A percentile compares a stretch with the other conserved stretches of the same genome.
Evolutionary conservation across 2,113 vertebrate species (phyloP).

Genomic region (Dicerorhinus sumatrensis): DNA sequence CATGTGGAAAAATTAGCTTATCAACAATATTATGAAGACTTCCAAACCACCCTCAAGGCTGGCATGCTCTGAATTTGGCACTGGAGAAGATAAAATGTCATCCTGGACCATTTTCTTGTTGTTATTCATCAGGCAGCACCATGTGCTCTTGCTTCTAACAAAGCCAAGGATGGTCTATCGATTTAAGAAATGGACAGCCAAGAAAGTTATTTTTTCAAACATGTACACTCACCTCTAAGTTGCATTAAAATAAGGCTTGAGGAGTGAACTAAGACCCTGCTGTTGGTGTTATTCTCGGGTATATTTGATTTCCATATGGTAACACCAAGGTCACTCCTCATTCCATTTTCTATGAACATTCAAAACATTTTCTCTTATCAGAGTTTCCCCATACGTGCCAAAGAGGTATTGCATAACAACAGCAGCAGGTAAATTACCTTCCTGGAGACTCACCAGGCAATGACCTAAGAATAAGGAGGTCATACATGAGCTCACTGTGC

Average conservation of each 20-base stretch:
- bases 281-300: neutral
- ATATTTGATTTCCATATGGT: slow-evolving; percentile 30
- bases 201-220: neutral
- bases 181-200: slow-evolving; percentile 13
- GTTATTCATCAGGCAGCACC: neutral
- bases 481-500: neutral
- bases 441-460: neutral
- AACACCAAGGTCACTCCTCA: slow-evolving; percentile 51
- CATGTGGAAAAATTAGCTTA: slow-evolving; percentile 10
- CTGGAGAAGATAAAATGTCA: neutral
- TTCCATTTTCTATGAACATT: slow-evolving; percentile 29
- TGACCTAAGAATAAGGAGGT: slow-evolving; percentile 7
- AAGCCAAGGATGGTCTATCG: neutral
- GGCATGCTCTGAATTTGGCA: slow-evolving; percentile 14
- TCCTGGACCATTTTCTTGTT: neutral
- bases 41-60: neutral
- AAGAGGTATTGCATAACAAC: neutral
- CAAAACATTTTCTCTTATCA: slow-evolving; percentile 34
- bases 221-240: neutral
- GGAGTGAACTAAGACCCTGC: neutral
- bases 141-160: neutral
- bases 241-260: slow-evolving; percentile 33
- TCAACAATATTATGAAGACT: neutral
- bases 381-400: neutral
- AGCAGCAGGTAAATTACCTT: neutral